Evolutionary conservation across 2,888 invertebrate species (phyloP).

Genomic region (Aphodius sticticus): DNA sequence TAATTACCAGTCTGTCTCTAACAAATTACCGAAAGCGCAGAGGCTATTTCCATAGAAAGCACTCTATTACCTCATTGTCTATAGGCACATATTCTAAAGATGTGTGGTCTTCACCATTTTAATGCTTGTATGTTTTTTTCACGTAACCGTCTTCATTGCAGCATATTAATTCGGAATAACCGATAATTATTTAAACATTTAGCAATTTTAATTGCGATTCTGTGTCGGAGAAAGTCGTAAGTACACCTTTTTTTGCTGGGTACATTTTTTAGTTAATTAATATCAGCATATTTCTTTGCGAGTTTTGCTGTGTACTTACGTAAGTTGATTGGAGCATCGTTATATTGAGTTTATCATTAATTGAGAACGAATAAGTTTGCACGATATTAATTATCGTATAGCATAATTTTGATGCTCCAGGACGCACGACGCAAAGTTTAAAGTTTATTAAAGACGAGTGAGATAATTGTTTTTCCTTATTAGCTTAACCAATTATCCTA

Average conservation of each 20-base stretch:
- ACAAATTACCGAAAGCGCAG: constrained; percentile 4
- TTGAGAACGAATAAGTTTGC: not conserved
- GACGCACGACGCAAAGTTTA: not conserved
- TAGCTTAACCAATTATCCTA: not conserved
- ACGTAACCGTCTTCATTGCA: not conserved
- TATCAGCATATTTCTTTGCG: not conserved
- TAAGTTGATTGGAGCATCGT: not conserved
- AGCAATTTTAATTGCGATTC: not conserved
- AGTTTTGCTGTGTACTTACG: not conserved
- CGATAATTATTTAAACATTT: not conserved
- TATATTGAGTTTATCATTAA: not conserved
- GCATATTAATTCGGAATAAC: not conserved
- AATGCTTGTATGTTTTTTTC: not conserved
- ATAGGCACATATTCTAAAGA: not conserved
- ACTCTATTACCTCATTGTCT: not conserved
- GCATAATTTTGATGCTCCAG: not conserved
- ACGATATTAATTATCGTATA: not conserved
- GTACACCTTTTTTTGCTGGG: not conserved
- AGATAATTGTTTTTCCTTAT: not conserved
- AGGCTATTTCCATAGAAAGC: not conserved
- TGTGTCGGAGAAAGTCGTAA: not conserved
- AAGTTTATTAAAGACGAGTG: not conserved
- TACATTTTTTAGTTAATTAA: not conserved
- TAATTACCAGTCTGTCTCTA: not conserved
- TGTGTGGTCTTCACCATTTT: not conserved